Percentiles rank a stretch among this genome's conserved stretches.
phyloP scores from a whole-genome alignment of 2,113 vertebrate species.

The Struthio camelus region DNA sequence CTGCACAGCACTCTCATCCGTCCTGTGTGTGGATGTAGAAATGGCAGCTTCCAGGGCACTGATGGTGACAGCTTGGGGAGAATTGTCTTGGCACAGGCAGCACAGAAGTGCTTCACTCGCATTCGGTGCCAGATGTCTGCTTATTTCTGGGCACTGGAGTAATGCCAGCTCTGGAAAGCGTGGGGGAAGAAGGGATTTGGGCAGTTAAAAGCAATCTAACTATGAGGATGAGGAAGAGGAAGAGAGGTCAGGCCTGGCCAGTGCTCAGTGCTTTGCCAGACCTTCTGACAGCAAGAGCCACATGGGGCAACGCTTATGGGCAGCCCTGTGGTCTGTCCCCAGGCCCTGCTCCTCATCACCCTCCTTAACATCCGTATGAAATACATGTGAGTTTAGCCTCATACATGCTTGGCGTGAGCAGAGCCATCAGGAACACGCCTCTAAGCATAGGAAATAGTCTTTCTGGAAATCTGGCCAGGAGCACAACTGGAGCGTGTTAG shows the following conservation, averaged over 20 bases:
- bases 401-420: not conserved
- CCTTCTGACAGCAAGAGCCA: not conserved
- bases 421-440: not conserved
- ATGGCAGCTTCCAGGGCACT: not conserved
- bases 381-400: not conserved
- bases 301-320: not conserved
- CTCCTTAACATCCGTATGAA: not conserved
- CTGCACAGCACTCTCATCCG: not conserved
- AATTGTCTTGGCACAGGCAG: slow-evolving; percentile 33
- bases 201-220: not conserved
- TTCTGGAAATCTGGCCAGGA: not conserved
- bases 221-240: not conserved
- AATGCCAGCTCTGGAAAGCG: not conserved
- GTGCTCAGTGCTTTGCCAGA: not conserved
- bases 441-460: not conserved
- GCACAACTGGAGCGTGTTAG: slow-evolving; percentile 4
- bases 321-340: not conserved
- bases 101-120: not conserved
- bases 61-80: not conserved
- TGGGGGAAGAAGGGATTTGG: slow-evolving; percentile 38
- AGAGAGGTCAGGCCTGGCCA: not conserved
- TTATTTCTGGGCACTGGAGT: slow-evolving; percentile 28
- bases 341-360: not conserved
- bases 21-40: not conserved
- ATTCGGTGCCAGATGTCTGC: slow-evolving; percentile 38